Evolutionary conservation across 1,140 invertebrate species (phyloP), one percentile per base, ranked within the genome.

Genomic region (Magallana angulata): DNA sequence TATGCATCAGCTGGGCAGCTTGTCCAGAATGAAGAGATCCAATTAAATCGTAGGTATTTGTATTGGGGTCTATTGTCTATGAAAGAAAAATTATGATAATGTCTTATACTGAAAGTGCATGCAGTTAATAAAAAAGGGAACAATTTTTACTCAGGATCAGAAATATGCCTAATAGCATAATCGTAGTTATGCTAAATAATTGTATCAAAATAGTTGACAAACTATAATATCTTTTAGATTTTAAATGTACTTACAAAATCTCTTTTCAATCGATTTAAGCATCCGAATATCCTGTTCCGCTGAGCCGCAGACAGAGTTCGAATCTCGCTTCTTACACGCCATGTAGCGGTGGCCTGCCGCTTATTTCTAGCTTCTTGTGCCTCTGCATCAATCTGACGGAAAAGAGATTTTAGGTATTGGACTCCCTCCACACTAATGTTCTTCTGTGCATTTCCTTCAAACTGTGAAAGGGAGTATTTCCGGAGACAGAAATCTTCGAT

Each of bases 1-100:
- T 84, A 30, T 89, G 89, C 12, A 86, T 59, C 2, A 86, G 85
- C 36, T 82, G 58, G 7, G 82, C 76, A 1, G 84, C 84, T n/a
- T 57, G 24, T 24, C 83, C 84, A 24, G 76, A 81, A 71, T 89
- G 89, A 6, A 89, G 80, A 62, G 87, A 85, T 4, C 86, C 86
- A 18, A 89, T 87, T 1, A 81, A 82, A 18, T 89, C 89, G 36
- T 85, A 89, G 16, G 82, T 85, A 48, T 84, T 89, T 8, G 81
- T 71, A 5, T 59, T 62, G n/a, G 9, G 68, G 1, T 76, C 85
- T 30, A 86, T 82, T 6, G 56, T 58, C 85, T 86, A 30, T 30
- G 36, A 76, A 30, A 36, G 18, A 1, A 48, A 5, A 48, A 48
- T 5, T 48, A 4, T 48, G 5, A 4, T 48, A 48, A 4, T 48